A percentile compares a stretch with the other conserved stretches of the same genome.
Conservation (phyloP, 2,113 vertebrate genomes). For the Atractosteus spatula region DNA sequence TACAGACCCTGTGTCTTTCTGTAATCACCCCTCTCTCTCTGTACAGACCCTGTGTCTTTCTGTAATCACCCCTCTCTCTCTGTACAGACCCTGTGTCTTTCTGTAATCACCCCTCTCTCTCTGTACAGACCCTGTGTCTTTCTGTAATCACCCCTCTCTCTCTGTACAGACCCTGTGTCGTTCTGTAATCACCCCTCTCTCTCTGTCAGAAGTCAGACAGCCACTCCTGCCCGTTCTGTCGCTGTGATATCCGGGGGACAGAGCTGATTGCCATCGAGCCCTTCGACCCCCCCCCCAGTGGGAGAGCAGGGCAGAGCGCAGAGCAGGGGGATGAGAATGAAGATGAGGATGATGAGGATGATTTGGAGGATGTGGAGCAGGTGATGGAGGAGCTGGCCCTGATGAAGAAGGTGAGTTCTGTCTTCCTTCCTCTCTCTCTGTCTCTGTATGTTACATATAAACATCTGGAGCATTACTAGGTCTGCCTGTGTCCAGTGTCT, state of each 20-base stretch:
- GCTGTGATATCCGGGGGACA: slow-evolving; percentile 71
- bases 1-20: neutral
- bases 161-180: neutral
- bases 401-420: slow-evolving; percentile 43
- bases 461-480: too few relatives aligned
- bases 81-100: too few relatives aligned
- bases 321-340: neutral
- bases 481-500: too few relatives aligned
- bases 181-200: neutral
- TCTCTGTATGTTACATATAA: neutral
- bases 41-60: neutral
- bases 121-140: neutral
- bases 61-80: slow-evolving; percentile 2
- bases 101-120: neutral
- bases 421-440: neutral
- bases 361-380: slow-evolving; percentile 66
- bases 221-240: slow-evolving; percentile 82
- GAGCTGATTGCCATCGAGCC: slow-evolving; percentile 62
- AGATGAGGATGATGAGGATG: slow-evolving; percentile 42
- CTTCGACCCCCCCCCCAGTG: slow-evolving; percentile 15
- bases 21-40: slow-evolving; percentile 18
- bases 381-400: slow-evolving; percentile 63
- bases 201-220: slow-evolving; percentile 64
- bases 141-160: neutral
- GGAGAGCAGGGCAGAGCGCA: neutral